These are phyloP conservation scores for Norana najaformis DNA, from an alignment of 2,888 invertebrate genomes.

Conservation along the genomic window DNA sequence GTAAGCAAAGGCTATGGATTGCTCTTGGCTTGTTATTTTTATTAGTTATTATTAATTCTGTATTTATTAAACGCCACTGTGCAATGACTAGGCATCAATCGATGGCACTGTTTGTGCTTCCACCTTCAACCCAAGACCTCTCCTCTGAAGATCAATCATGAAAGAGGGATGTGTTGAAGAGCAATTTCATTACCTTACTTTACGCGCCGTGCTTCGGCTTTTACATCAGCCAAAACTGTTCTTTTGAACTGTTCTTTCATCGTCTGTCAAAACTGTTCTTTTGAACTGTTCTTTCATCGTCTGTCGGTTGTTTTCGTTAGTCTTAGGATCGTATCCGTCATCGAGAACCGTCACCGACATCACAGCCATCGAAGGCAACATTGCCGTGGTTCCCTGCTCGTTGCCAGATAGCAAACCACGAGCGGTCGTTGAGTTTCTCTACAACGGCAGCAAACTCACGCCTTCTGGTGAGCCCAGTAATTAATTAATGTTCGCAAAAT, in stretches of 20 bases:
- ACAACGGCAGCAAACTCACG: constrained; percentile 23
- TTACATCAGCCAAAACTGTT: too few relatives aligned
- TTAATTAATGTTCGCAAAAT: not conserved
- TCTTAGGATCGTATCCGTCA: constrained; percentile 22
- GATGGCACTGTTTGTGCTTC: too few relatives aligned
- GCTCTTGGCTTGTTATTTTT: too few relatives aligned
- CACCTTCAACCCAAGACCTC: too few relatives aligned
- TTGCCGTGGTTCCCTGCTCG: constrained; percentile 31
- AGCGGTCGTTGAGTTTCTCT: constrained; percentile 28
- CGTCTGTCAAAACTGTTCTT: not conserved
- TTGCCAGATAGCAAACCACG: constrained; percentile 21
- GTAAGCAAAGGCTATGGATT: too few relatives aligned
- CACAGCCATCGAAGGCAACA: constrained; percentile 23
- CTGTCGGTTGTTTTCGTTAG: not conserved
- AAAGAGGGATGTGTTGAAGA: too few relatives aligned
- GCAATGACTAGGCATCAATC: too few relatives aligned
- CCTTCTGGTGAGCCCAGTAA: constrained; percentile 20
- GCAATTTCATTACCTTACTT: too few relatives aligned
- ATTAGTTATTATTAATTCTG: too few relatives aligned
- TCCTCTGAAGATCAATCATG: too few relatives aligned
- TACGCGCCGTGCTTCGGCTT: too few relatives aligned
- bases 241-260: not conserved
- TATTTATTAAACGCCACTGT: too few relatives aligned
- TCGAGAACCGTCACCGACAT: constrained; percentile 26
- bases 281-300: not conserved